These are phyloP conservation scores for Nerophis ophidion DNA, from an alignment of 2,113 vertebrate species.

Conservation along the genomic window DNA sequence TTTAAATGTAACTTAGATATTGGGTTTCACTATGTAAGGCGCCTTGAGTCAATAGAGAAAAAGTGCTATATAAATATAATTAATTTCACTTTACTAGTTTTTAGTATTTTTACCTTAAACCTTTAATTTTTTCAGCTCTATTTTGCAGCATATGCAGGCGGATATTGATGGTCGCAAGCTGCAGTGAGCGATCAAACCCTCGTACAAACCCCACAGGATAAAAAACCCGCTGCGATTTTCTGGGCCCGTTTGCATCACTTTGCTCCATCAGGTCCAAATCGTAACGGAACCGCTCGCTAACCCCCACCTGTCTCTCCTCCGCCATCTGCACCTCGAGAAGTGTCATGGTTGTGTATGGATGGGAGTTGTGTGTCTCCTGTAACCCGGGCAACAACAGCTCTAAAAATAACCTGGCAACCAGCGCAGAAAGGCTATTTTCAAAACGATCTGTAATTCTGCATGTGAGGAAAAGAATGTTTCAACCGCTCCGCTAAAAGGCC, in stretches of 20 bases:
- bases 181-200: constrained; percentile 19
- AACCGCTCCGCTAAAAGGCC: constrained; percentile 22
- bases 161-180: constrained; percentile 2
- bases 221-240: background rate
- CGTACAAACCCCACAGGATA: constrained; percentile 8
- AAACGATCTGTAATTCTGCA: constrained; percentile 58
- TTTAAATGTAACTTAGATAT: no score
- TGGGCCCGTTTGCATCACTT: constrained; percentile 25
- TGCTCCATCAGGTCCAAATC: constrained; percentile 25
- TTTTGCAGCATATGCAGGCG: background rate
- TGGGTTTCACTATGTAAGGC: no score
- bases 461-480: constrained; percentile 44
- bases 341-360: constrained; percentile 49
- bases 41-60: no score
- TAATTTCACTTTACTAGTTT: no score
- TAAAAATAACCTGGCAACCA: constrained; percentile 72
- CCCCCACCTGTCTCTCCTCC: constrained; percentile 29
- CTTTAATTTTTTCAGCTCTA: no score
- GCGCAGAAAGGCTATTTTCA: constrained; percentile 66
- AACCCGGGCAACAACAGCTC: constrained; percentile 73
- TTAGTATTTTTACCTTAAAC: no score
- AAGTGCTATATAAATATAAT: no score
- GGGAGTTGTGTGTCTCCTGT: constrained; percentile 62
- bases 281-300: constrained; percentile 15
- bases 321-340: constrained; percentile 45